These are phyloP conservation scores for Aspidapion aeneum DNA, from an alignment of 2,888 invertebrate species.

Conservation along the genomic window DNA sequence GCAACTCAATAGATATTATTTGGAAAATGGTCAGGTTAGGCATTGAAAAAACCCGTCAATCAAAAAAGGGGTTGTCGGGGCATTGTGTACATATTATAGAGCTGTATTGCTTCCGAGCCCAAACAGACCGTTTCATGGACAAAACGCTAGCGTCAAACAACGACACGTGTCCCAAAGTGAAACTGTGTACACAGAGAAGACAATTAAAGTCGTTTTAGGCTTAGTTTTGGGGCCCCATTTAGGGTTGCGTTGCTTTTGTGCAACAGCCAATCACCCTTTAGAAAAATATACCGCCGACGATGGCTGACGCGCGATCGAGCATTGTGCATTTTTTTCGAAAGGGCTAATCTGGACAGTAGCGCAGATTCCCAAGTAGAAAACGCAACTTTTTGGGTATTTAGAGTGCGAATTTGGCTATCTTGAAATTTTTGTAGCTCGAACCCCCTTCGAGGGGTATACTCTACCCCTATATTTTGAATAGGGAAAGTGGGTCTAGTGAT, in stretches of 20 bases:
- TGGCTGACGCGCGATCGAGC: slow-evolving; percentile 13
- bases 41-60: no score
- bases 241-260: neutral
- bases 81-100: neutral
- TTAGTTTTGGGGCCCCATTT: neutral
- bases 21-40: no score
- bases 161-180: slow-evolving; percentile 37
- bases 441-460: no score
- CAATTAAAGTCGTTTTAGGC: slow-evolving; percentile 42
- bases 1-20: no score
- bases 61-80: slow-evolving; percentile 9
- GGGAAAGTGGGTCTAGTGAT: no score
- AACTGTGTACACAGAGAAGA: slow-evolving; percentile 35
- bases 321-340: slow-evolving; percentile 19
- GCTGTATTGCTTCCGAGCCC: slow-evolving; percentile 7
- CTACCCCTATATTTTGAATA: no score
- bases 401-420: no score
- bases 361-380: slow-evolving; percentile 6
- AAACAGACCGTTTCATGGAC: slow-evolving; percentile 17
- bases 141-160: slow-evolving; percentile 27
- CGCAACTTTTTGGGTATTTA: no score
- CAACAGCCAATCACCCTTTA: slow-evolving; percentile 3
- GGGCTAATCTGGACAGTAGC: slow-evolving; percentile 6
- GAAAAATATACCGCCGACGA: slow-evolving; percentile 1
- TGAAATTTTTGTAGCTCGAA: no score